Evolutionary conservation across 1,140 invertebrate species (phyloP).

Genomic region (Ephestia elutella): DNA sequence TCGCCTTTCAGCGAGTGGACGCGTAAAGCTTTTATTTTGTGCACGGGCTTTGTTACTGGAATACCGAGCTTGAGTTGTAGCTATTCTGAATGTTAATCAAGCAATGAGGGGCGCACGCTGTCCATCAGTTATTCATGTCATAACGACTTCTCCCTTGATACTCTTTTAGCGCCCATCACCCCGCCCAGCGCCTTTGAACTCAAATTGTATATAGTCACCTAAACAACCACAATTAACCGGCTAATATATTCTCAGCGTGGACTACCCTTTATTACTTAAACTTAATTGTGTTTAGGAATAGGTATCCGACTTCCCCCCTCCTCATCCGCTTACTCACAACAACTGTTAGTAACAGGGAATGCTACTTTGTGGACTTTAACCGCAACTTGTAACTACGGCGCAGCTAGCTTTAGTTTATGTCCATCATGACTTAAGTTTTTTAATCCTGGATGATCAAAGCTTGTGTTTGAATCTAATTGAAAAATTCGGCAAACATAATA

Average conservation of each 20-base stretch:
- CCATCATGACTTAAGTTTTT: background rate
- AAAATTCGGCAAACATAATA: background rate
- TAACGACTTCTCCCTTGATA: constrained; percentile 37
- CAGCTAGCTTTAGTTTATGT: background rate
- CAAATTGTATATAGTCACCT: constrained; percentile 6
- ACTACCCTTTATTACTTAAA: constrained; percentile 8
- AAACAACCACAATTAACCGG: background rate
- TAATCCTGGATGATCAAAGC: background rate
- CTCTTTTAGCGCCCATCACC: constrained; percentile 29
- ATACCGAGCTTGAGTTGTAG: constrained; percentile 51
- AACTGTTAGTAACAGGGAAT: constrained; percentile 20
- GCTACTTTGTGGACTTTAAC: constrained; percentile 22
- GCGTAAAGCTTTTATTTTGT: constrained; percentile 66
- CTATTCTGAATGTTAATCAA: constrained; percentile 62
- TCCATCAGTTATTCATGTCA: constrained; percentile 60
- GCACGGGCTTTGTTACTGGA: constrained; percentile 56
- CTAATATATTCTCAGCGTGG: constrained; percentile 5
- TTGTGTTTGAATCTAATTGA: background rate
- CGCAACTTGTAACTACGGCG: constrained; percentile 17
- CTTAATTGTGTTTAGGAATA: constrained; percentile 12
- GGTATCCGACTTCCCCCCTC: constrained; percentile 7
- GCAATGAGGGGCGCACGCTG: constrained; percentile 36
- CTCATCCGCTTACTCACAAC: constrained; percentile 18
- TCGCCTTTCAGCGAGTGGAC: constrained; percentile 56
- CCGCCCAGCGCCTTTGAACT: constrained; percentile 12